Conservation (phyloP, 1,140 invertebrate genomes). For the Macrotrachela quadricornifera region DNA sequence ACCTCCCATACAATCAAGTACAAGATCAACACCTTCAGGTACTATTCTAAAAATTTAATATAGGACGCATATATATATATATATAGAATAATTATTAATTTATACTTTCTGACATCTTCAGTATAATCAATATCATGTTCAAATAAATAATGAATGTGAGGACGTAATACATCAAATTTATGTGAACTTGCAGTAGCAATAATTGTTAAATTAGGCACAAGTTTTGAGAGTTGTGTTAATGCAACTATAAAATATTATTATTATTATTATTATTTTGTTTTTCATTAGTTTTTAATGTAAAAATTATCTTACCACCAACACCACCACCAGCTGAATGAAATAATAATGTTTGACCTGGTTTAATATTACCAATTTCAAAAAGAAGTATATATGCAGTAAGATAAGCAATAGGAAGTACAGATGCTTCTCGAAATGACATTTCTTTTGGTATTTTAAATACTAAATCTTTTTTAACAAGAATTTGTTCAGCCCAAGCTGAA, state of each 20-base stretch:
- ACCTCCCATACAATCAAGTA: conserved; percentile 63
- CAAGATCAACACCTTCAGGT: conserved; percentile 58
- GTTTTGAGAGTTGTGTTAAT: background rate
- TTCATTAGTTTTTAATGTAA: too few species aligned
- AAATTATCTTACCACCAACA: conserved; percentile 36
- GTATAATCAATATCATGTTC: conserved; percentile 53
- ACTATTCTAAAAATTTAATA: conserved; percentile 35
- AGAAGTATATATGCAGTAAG: conserved; percentile 61
- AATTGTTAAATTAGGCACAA: background rate
- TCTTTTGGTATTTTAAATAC: conserved; percentile 54
- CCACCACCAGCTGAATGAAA: conserved; percentile 65
- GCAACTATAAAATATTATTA: background rate
- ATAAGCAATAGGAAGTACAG: conserved; percentile 61
- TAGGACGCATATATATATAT: background rate
- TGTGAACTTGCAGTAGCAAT: background rate
- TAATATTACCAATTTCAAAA: conserved; percentile 54
- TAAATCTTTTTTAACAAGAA: conserved; percentile 47
- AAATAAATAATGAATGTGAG: conserved; percentile 46
- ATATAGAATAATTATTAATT: conserved; percentile 11
- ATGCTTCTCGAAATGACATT: conserved; percentile 53
- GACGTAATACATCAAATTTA: background rate
- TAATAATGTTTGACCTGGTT: conserved; percentile 54
- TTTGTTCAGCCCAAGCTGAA: conserved; percentile 61
- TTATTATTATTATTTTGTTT: too few species aligned
- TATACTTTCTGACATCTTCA: conserved; percentile 61